phyloP scores from a whole-genome alignment of 2,888 invertebrate genomes.

The Taphrorychus bicolor region DNA sequence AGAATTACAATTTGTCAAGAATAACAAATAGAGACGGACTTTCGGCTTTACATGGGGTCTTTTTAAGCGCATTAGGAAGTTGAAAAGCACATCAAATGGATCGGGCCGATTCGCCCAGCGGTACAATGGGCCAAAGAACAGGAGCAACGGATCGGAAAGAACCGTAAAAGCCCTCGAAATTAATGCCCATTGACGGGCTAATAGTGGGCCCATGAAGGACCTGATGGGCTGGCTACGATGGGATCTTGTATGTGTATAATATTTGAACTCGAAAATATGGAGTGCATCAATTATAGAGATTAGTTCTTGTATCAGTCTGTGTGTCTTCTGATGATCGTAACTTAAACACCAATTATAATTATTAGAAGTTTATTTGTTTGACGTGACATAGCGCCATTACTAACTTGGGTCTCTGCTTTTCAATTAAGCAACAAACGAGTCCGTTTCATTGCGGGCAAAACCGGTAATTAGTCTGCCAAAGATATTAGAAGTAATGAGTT shows the following conservation, averaged over 20 bases:
- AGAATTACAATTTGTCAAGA: conserved; percentile 38
- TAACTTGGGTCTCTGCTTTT: conserved; percentile 29
- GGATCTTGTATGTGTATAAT: conserved; percentile 17
- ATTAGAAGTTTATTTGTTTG: conserved; percentile 27
- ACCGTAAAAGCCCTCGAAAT: conserved; percentile 49
- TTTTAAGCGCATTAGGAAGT: conserved; percentile 40
- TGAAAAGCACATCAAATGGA: conserved; percentile 47
- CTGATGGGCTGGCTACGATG: conserved; percentile 13
- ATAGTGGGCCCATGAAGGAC: conserved; percentile 44
- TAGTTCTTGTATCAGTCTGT: not conserved
- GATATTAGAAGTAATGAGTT: conserved; percentile 41
- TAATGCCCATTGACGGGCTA: conserved; percentile 55
- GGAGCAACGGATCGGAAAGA: conserved; percentile 49
- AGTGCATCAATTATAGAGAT: not conserved
- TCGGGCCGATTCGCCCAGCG: conserved; percentile 41
- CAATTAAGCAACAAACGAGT: conserved; percentile 32
- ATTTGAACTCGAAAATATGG: too few species aligned
- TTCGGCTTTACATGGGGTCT: conserved; percentile 15
- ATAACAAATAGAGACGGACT: conserved; percentile 32
- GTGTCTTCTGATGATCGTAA: conserved; percentile 16
- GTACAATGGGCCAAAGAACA: conserved; percentile 41
- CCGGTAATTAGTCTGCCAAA: conserved; percentile 40
- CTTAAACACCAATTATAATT: conserved; percentile 16
- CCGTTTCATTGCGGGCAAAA: conserved; percentile 41
- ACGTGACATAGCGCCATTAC: conserved; percentile 31